A percentile compares a stretch with the other conserved stretches of the same genome.
Conservation (phyloP, 2,888 invertebrate species). For the Melanotus villosus region DNA sequence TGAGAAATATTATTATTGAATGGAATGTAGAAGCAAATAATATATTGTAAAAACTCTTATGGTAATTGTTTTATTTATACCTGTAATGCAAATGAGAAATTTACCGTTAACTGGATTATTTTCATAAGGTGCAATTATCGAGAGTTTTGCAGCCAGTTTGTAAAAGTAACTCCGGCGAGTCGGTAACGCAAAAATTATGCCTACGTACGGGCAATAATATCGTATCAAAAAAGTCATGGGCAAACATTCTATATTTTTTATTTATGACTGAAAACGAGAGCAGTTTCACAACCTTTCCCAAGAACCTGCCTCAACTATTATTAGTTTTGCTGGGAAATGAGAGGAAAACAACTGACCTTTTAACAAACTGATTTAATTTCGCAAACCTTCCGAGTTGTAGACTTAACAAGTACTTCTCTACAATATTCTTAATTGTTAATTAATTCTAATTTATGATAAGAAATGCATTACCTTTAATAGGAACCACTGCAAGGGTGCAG, state of each 20-base stretch:
- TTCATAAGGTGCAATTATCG: background rate
- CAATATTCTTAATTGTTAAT: background rate
- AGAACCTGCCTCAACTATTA: background rate
- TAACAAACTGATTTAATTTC: slow-evolving; percentile 7
- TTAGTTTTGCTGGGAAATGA: background rate
- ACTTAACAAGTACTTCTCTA: no score
- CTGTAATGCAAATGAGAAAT: slow-evolving; percentile 11
- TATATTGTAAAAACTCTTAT: background rate
- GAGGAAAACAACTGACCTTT: slow-evolving; percentile 18
- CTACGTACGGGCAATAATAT: no score
- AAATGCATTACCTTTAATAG: background rate
- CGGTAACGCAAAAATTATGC: no score
- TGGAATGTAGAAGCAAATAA: background rate
- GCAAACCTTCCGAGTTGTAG: background rate
- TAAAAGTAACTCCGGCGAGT: no score
- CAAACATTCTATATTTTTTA: background rate
- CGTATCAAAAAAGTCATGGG: slow-evolving; percentile 10
- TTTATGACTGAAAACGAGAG: slow-evolving; percentile 1
- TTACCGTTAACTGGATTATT: background rate
- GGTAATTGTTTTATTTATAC: background rate
- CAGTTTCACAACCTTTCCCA: slow-evolving; percentile 6
- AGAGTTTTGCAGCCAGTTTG: no score
- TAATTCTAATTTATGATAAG: slow-evolving; percentile 10
- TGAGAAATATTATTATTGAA: background rate
- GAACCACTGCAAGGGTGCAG: no score